A percentile compares a stretch with the other conserved stretches of the same genome.
Evolutionary conservation across 2,888 invertebrate species (phyloP).

Genomic region (Caenorhabditis japonica): DNA sequence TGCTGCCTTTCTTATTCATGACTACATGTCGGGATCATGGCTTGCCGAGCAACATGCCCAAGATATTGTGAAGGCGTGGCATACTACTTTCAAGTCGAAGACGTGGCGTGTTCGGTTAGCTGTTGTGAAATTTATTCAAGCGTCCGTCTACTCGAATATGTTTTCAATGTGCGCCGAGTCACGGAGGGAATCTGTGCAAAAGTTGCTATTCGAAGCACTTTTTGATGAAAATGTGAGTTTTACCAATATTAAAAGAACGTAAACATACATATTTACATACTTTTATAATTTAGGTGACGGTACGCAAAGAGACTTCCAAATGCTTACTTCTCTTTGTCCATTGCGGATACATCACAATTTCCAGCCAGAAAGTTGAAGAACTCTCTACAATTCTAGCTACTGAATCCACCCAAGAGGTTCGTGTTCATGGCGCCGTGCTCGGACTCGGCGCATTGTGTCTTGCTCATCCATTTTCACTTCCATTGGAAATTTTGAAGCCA

Average conservation of each 20-base stretch:
- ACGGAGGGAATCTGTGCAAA: constrained; percentile 8
- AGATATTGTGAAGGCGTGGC: constrained; percentile 17
- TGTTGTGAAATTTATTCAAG: constrained; percentile 57
- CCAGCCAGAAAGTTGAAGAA: constrained; percentile 9
- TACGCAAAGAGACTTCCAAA: constrained; percentile 55
- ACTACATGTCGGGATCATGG: constrained; percentile 52
- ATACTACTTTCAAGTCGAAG: background rate
- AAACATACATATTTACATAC: background rate
- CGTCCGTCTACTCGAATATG: constrained; percentile 62
- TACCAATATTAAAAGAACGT: background rate
- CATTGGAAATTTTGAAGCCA: constrained; percentile 43
- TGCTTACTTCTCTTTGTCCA: constrained; percentile 58
- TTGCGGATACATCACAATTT: constrained; percentile 53
- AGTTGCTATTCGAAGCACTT: constrained; percentile 36
- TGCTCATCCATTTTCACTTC: constrained; percentile 57
- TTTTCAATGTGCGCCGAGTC: constrained; percentile 19
- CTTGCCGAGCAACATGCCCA: constrained; percentile 39
- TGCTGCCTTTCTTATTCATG: constrained; percentile 39
- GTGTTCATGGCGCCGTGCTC: constrained; percentile 54
- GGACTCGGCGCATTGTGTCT: constrained; percentile 49
- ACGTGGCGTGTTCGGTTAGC: constrained; percentile 46
- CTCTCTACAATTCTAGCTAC: constrained; percentile 8
- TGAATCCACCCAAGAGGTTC: background rate
- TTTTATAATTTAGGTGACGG: constrained; percentile 43
- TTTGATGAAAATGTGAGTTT: constrained; percentile 30